These are phyloP conservation scores for Drosophila atroscutellata DNA, from an alignment of 2,888 invertebrate genomes.

Conservation along the genomic window DNA sequence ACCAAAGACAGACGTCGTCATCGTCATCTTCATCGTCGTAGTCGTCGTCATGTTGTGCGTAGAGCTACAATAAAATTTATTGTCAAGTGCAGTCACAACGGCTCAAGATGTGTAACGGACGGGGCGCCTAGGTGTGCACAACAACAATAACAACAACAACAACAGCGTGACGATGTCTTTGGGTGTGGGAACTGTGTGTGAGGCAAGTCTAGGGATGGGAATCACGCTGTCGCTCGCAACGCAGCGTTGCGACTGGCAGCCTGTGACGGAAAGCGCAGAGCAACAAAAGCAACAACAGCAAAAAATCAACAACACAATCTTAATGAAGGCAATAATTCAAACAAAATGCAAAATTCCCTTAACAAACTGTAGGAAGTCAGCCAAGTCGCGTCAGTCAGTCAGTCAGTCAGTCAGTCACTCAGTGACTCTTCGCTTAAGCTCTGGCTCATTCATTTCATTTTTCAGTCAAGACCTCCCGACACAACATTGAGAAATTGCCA, in stretches of 20 bases:
- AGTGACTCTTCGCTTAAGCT: constrained; percentile 22
- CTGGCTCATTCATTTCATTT: constrained; percentile 52
- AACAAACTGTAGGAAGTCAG: constrained; percentile 70
- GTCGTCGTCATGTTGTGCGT: constrained; percentile 37
- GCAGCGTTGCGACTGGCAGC: constrained; percentile 46
- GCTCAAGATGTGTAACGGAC: constrained; percentile 56
- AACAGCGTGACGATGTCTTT: constrained; percentile 21
- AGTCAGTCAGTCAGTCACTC: constrained; percentile 39
- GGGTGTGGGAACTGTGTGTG: constrained; percentile 27
- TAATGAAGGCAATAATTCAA: constrained; percentile 81
- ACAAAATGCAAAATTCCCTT: constrained; percentile 78
- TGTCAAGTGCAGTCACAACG: constrained; percentile 76
- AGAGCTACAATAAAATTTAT: constrained; percentile 71
- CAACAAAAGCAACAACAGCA: constrained; percentile 16
- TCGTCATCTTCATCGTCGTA: not conserved
- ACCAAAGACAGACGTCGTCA: constrained; percentile 37
- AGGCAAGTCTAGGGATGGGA: constrained; percentile 23
- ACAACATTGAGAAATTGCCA: constrained; percentile 73
- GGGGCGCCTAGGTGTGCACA: constrained; percentile 47
- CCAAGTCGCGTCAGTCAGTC: constrained; percentile 53
- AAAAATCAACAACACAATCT: constrained; percentile 80
- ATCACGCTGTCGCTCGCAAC: constrained; percentile 72
- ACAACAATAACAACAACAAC: constrained; percentile 15
- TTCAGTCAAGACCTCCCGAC: constrained; percentile 32
- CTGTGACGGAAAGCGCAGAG: constrained; percentile 45